A percentile compares a stretch with the other conserved stretches of the same genome.
These are phyloP conservation scores for Acrocyrtus sp. DNA, from an alignment of 2,888 invertebrate species.

Conservation along the genomic window DNA sequence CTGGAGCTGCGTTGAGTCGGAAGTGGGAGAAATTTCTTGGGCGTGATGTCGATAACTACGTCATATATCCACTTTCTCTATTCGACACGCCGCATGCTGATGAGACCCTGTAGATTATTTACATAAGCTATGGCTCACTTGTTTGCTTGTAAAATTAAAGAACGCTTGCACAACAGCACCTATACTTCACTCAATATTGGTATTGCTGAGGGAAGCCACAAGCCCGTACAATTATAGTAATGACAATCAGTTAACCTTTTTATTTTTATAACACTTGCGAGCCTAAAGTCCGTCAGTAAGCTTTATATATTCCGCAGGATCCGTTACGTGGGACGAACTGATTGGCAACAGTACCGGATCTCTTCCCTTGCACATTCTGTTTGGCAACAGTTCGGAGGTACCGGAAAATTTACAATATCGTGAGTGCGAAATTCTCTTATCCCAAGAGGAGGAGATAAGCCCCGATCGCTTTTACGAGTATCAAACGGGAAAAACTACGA, in stretches of 20 bases:
- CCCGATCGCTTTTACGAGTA: not conserved
- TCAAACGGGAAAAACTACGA: not conserved
- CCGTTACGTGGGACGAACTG: not conserved
- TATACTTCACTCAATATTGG: too few species aligned
- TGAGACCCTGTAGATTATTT: slow-evolving; percentile 11
- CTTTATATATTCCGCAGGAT: not conserved
- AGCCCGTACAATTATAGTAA: too few species aligned
- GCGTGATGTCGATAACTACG: slow-evolving; percentile 1
- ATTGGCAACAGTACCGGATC: not conserved
- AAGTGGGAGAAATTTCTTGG: slow-evolving; percentile 11
- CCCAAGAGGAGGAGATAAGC: not conserved
- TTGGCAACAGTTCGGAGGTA: too few species aligned
- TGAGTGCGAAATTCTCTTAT: not conserved
- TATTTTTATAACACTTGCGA: too few species aligned
- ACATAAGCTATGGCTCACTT: too few species aligned
- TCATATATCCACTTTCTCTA: not conserved
- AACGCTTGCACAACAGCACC: too few species aligned
- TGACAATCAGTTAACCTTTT: too few species aligned
- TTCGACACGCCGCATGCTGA: slow-evolving; percentile 3
- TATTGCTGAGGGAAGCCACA: too few species aligned
- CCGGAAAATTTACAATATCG: too few species aligned
- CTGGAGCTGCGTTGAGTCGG: not conserved
- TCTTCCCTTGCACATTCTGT: not conserved
- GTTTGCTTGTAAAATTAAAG: too few species aligned
- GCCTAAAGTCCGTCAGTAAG: too few species aligned